Conservation (phyloP, 2,797 vertebrate species). For the Phataginus tetradactyla region DNA sequence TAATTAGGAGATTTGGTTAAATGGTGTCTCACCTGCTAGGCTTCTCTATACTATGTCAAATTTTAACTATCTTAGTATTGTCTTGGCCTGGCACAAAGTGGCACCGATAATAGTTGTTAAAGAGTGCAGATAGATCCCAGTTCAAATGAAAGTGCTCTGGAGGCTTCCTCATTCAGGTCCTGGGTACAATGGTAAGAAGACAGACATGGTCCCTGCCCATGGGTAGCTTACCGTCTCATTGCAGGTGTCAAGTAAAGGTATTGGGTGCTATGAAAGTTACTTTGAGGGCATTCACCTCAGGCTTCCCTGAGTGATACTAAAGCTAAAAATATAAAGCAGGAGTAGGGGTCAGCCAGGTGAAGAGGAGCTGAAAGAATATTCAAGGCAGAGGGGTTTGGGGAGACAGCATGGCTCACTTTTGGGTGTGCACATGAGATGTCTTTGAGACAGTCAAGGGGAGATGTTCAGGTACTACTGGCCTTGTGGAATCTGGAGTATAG, state of each 20-base stretch:
- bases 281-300: not conserved
- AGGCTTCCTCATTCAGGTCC: not conserved
- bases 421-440: not conserved
- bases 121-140: not conserved
- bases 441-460: not conserved
- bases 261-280: not conserved
- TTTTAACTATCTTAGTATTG: not conserved
- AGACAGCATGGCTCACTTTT: not conserved
- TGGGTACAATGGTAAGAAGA: not conserved
- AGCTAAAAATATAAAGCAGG: not conserved
- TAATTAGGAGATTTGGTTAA: not conserved
- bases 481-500: not conserved
- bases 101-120: not conserved
- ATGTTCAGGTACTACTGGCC: not conserved
- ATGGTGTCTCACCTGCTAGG: not conserved
- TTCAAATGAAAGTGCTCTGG: not conserved
- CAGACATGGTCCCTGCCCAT: not conserved
- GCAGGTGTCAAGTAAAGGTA: not conserved
- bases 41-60: not conserved
- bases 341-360: not conserved
- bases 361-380: not conserved
- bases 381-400: not conserved
- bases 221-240: not conserved
- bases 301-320: not conserved
- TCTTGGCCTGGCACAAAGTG: not conserved